phyloP scores from a whole-genome alignment of 2,797 vertebrate species.

The Martes flavigula region DNA sequence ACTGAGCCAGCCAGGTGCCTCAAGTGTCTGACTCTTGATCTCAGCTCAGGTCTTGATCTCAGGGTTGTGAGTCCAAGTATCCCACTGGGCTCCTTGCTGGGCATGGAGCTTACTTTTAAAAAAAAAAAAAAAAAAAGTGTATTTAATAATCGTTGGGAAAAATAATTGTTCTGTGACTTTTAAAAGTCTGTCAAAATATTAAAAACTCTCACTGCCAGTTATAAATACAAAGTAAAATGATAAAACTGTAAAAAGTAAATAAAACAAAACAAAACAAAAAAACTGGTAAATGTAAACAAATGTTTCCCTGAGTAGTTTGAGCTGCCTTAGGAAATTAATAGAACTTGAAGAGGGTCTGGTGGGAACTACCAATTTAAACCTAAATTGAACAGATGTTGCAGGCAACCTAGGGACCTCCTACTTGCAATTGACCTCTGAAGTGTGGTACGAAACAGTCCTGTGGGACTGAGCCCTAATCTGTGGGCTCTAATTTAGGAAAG shows the following conservation, averaged over 20 bases:
- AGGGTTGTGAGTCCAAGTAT: too few species aligned
- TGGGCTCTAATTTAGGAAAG: neutral
- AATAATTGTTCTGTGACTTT: neutral
- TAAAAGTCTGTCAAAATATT: neutral
- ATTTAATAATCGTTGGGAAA: neutral
- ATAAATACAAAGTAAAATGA: conserved; percentile 6
- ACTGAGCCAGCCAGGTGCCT: too few species aligned
- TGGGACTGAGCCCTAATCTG: neutral
- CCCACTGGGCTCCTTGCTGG: too few species aligned
- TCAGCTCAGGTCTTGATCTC: too few species aligned
- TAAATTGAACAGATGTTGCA: neutral
- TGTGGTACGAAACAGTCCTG: neutral
- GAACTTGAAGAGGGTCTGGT: neutral
- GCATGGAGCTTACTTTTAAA: too few species aligned
- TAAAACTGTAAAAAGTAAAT: neutral
- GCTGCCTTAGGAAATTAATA: neutral
- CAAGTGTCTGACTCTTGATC: too few species aligned
- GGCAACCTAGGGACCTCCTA: neutral
- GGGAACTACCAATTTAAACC: neutral
- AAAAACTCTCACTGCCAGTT: neutral
- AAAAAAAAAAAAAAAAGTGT: too few species aligned
- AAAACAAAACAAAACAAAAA: neutral
- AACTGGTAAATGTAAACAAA: neutral
- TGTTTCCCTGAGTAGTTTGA: neutral
- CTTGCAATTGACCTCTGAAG: neutral